A percentile compares a stretch with the other conserved stretches of the same genome.
Conservation (phyloP, 2,888 invertebrate species). For the Dynastes grantii region DNA sequence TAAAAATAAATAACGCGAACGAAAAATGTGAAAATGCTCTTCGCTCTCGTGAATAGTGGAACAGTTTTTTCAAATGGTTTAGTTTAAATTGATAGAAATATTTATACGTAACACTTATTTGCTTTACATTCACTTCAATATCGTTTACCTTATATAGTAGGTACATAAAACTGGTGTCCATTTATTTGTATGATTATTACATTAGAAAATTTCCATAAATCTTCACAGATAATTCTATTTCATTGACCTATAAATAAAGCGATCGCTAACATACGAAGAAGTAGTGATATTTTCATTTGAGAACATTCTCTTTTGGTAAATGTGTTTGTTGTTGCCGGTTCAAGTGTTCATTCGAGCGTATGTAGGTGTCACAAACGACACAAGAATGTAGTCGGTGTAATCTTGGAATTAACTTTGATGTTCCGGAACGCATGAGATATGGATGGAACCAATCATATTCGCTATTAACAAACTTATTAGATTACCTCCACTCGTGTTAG, state of each 20-base stretch:
- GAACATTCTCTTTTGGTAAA: slow-evolving; percentile 7
- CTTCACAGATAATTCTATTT: slow-evolving; percentile 20
- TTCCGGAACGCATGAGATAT: slow-evolving; percentile 33
- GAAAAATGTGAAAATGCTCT: slow-evolving; percentile 24
- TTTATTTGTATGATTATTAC: neutral
- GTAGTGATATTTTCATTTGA: neutral
- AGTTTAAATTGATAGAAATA: neutral
- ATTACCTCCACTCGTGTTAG: slow-evolving; percentile 11
- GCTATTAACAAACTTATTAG: slow-evolving; percentile 29
- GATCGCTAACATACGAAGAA: neutral
- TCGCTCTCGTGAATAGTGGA: slow-evolving; percentile 28
- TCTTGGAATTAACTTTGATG: slow-evolving; percentile 42
- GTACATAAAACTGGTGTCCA: neutral
- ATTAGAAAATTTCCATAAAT: slow-evolving; percentile 8
- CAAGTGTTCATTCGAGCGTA: slow-evolving; percentile 24
- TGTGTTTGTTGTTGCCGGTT: neutral
- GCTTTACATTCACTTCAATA: slow-evolving; percentile 14
- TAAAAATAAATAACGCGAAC: neutral
- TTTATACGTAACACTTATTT: neutral
- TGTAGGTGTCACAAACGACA: neutral
- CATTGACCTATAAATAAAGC: slow-evolving; percentile 25
- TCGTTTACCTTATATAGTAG: neutral
- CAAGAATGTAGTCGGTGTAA: slow-evolving; percentile 6
- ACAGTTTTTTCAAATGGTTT: neutral
- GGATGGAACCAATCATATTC: slow-evolving; percentile 10